Conservation (phyloP, 2,888 invertebrate genomes). For the Nymphalis polychloros region DNA sequence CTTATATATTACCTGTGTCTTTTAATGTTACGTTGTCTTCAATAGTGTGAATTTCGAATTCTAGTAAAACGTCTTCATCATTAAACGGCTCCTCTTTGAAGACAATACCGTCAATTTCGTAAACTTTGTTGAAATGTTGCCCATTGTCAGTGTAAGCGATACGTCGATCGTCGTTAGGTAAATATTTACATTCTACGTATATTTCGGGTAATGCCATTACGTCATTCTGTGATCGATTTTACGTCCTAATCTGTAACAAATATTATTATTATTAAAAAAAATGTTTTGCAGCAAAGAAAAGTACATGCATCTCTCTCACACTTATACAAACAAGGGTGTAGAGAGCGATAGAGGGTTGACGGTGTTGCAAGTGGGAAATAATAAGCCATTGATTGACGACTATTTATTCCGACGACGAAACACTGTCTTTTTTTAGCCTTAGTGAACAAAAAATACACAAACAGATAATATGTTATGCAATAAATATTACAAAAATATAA, state of each 20-base stretch:
- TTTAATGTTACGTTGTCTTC: neutral
- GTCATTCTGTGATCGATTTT: neutral
- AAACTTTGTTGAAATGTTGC: constrained; percentile 12
- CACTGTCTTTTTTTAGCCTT: too few relatives aligned
- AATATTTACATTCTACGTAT: neutral
- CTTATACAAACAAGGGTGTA: neutral
- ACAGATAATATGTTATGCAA: too few relatives aligned
- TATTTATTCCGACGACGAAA: too few relatives aligned
- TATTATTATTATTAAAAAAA: neutral
- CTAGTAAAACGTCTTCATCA: neutral
- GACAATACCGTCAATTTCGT: constrained; percentile 29
- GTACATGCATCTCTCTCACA: neutral
- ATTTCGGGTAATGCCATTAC: neutral
- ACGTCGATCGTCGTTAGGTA: neutral
- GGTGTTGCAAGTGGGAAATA: too few relatives aligned
- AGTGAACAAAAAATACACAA: too few relatives aligned
- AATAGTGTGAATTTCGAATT: constrained; percentile 9
- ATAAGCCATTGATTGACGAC: too few relatives aligned
- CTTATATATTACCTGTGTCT: neutral
- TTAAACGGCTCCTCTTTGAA: constrained; percentile 17
- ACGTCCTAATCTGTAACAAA: neutral
- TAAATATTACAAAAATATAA: too few relatives aligned
- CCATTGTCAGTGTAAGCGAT: too few relatives aligned
- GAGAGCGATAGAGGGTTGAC: too few relatives aligned
- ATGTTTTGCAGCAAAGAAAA: neutral